Conservation (phyloP, 2,797 vertebrate species). For the Acanthurus leucopareius region DNA sequence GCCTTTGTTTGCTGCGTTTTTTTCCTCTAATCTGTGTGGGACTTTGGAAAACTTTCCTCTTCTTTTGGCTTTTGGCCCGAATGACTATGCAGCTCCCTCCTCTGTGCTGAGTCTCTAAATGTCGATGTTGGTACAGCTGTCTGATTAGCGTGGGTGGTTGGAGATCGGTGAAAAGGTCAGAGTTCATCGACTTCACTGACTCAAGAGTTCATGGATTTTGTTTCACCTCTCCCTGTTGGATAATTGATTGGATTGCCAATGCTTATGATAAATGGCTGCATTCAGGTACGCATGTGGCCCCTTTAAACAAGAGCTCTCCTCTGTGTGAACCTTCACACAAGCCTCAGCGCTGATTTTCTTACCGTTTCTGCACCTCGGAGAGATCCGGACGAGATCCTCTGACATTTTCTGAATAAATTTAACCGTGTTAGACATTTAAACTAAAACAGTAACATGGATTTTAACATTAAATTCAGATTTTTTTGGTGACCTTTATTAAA, state of each 20-base stretch:
- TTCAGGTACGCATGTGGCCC: conserved; percentile 31
- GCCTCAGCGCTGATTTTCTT: no score
- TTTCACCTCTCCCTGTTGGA: conserved; percentile 62
- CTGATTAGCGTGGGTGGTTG: conserved; percentile 64
- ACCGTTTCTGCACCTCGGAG: no score
- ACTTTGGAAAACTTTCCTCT: conserved; percentile 21
- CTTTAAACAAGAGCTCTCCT: conserved; percentile 35
- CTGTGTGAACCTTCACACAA: background rate
- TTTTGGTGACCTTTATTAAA: no score
- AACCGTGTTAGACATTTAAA: background rate
- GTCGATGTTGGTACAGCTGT: conserved; percentile 48
- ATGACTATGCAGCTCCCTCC: background rate
- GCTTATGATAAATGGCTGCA: conserved; percentile 73
- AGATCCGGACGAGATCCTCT: background rate
- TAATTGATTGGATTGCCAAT: conserved; percentile 72
- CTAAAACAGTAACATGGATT: background rate
- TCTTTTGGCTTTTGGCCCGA: background rate
- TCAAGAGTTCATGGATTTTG: conserved; percentile 73
- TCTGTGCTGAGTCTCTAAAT: background rate
- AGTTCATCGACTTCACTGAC: conserved; percentile 74
- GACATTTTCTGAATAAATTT: conserved; percentile 7
- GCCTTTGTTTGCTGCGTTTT: background rate
- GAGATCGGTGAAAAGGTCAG: conserved; percentile 71
- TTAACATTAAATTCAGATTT: background rate
- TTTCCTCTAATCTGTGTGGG: conserved; percentile 41